These are phyloP conservation scores for Halocynthia aurantium DNA, from an alignment of 23 tunicate genomes.

Conservation along the genomic window DNA sequence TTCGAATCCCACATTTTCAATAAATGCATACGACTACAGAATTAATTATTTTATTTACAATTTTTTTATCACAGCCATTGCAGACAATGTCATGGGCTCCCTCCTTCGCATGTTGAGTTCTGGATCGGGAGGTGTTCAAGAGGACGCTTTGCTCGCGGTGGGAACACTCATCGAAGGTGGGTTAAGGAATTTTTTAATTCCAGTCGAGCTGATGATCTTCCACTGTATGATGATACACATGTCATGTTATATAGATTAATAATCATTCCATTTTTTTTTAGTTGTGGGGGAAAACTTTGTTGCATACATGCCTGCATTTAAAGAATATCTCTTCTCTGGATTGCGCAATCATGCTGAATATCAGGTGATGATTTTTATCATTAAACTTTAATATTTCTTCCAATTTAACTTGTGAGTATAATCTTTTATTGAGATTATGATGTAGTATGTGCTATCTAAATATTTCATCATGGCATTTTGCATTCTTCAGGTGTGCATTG, in stretches of 20 bases:
- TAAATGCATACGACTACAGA: no score
- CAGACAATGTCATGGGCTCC: constrained; percentile 87
- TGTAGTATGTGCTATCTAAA: no score
- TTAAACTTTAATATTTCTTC: background rate
- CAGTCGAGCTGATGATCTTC: no score
- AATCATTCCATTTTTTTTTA: background rate
- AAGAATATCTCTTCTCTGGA: constrained; percentile 59
- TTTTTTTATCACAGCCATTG: constrained; percentile 34
- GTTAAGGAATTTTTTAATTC: no score
- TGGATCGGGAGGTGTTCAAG: constrained; percentile 87
- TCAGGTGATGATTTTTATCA: constrained; percentile 33
- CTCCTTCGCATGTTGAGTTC: constrained; percentile 78
- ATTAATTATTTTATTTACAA: background rate
- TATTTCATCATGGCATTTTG: background rate
- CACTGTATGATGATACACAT: no score
- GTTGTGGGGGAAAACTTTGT: constrained; percentile 77
- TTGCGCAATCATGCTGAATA: constrained; percentile 80
- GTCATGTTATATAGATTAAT: no score
- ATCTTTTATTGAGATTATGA: no score
- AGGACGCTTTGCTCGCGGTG: constrained; percentile 88
- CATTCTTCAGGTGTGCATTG: constrained; percentile 80
- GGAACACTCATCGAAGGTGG: constrained; percentile 85
- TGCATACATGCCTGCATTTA: constrained; percentile 73
- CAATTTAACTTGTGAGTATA: no score
- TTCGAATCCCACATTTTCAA: no score